Base-by-base conservation (phyloP, 2,797 vertebrate species). In the Takifugu rubripes region DNA sequence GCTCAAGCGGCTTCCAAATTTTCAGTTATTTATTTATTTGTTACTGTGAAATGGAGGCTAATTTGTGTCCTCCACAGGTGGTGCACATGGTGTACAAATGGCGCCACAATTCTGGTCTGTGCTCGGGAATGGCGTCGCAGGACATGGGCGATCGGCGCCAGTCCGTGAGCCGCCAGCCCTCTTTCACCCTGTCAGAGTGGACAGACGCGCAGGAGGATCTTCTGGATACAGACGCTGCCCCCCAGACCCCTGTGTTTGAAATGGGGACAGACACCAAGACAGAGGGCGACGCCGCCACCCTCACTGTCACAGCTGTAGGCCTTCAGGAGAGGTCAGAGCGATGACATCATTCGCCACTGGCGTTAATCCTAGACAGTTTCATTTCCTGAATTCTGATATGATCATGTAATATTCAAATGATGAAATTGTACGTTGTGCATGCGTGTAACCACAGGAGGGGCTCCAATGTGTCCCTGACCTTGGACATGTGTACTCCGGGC, bases 401-500 rank as follows among this genome's bases (percentile, higher is more conserved):
- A 29, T 29, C 4, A 29, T 29, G 27, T 7, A 29, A 29, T 29
- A 29, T 29, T 29, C 27, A 29, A 29, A 29, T 4, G 27, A 7
- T 29, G 27, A 4, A 7, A 40, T 46, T 3, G 56, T 6, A 33
- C 45, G 33, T 9, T 10, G 8, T 50, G 15, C 21, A 6, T 46
- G 16, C 9, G 16, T 36, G 36, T 63, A 46, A 46, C 44, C 55
- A 61, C 90, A 99, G 97, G 90, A 94, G 97, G 79, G 96, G 97
- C 67, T 99, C 97, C 72, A 99, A 99, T 25, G 97, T 99, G 77
- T 99, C 97, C 1, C 89, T 99, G 77, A 99, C 97, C 2, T 82
- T 99, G 90, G 97, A 98, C 81, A 99, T 99, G 97, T 99, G 97
- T 72, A 95, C 95, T 0, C 94, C 96, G 0, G 97, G 96, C 79